Evolutionary conservation across 2,797 vertebrate species (phyloP).

Genomic region (Nyctalus aviator): DNA sequence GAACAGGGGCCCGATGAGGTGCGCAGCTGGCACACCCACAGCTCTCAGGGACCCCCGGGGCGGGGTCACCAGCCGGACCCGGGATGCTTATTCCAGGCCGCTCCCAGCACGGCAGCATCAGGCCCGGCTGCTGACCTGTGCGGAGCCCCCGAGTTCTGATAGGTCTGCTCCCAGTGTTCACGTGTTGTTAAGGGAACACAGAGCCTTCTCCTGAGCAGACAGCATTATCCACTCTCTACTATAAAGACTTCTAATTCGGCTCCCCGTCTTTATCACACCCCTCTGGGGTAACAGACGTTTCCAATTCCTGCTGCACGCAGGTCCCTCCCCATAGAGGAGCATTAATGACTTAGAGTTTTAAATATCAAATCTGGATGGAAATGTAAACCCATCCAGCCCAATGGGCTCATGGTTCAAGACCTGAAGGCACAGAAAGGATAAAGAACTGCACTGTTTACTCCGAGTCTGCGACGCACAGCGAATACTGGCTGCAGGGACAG

Average conservation of each 20-base stretch:
- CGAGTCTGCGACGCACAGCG: neutral
- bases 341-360: neutral
- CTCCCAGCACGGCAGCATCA: rapidly evolving
- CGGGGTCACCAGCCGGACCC: neutral
- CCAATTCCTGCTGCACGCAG: neutral
- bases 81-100: rapidly evolving
- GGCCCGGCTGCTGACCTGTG: neutral
- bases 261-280: neutral
- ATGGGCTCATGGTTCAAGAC: neutral
- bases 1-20: neutral
- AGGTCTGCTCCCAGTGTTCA: neutral
- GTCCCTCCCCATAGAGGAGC: neutral
- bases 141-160: rapidly evolving
- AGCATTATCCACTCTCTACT: neutral
- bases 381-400: neutral
- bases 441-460: neutral
- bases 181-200: neutral
- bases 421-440: neutral
- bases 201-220: neutral
- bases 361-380: neutral
- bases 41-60: rapidly evolving
- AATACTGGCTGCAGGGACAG: neutral
- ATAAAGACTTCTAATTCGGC: neutral
- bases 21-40: rapidly evolving
- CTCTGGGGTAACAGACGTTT: neutral